Conservation (phyloP, 2,797 vertebrate genomes). For the Ibycter americanus region DNA sequence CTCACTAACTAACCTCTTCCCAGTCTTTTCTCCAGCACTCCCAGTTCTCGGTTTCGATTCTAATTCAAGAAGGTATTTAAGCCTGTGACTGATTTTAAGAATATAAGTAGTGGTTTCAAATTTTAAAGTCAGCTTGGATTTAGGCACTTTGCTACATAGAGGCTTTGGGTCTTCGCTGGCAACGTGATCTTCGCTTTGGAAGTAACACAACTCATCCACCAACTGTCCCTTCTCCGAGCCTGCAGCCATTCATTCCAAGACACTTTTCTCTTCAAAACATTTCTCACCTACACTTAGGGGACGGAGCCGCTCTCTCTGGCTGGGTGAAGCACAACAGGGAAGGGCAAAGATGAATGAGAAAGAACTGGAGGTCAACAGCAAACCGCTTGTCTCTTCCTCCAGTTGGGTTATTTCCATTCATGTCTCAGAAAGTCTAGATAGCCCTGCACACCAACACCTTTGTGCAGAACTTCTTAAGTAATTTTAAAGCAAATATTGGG, state of each 20-base stretch:
- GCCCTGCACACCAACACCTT: not conserved
- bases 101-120: not conserved
- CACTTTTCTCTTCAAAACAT: not conserved
- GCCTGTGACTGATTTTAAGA: not conserved
- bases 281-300: not conserved
- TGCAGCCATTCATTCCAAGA: not conserved
- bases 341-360: not conserved
- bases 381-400: not conserved
- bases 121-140: not conserved
- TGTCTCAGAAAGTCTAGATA: not conserved
- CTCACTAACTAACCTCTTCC: not conserved
- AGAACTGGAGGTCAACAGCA: not conserved
- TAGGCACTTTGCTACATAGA: not conserved
- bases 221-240: not conserved
- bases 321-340: not conserved
- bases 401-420: not conserved
- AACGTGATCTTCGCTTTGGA: not conserved
- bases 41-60: not conserved
- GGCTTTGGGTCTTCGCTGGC: not conserved
- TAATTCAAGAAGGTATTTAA: not conserved
- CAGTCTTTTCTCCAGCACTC: not conserved
- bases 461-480: not conserved
- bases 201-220: not conserved
- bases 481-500: not conserved
- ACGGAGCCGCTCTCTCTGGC: not conserved